Evolutionary conservation across 2,888 invertebrate genomes (phyloP), one percentile per base, ranked within the genome.

Genomic region (Agapostemon virescens): DNA sequence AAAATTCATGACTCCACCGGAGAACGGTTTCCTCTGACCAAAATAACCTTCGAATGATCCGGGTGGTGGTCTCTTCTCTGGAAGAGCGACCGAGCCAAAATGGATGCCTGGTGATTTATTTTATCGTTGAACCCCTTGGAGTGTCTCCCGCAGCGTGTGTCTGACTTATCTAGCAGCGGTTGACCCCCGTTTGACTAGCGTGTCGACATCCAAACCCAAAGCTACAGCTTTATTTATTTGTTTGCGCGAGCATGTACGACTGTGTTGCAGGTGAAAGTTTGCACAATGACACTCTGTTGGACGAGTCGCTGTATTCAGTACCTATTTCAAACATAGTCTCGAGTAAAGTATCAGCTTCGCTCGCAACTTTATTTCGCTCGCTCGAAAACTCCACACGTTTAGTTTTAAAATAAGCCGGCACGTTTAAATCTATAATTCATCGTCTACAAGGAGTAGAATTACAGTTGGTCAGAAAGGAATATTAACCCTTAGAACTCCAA

Each of bases 81-180:
- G 52, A 49, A 38, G 38, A 68, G 70, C 52, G 61, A 55, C 68
- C 58, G 63, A 45, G 33, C 49, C 40, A 38, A 75, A 81, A 81
- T 67, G 38, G 68, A 69, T 55, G 45, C 58, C 42, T 68, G 38
- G 55, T 63, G 82, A 82, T 69, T 74, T 77, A 77, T 77, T 82
- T 82, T 72, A 82, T 74, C 68, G 69, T 36, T 45, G 49, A 55
- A 58, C 49, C 74, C 63, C 70, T 40, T 13, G 17, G 33, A 55
- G 55, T 45, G 20, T 73, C 66, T 52, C 42, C 26, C 42, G 38
- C 69, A 75, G 73, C 36, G 55, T 58, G 58, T 33, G 58, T 20
- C 30, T 33, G 58, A 58, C 58, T 58, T 58, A 58, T 58, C 58
- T 58, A 30, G 33, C 20, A 20, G 58, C 58, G 20, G 58, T 58